Conservation (phyloP, 2,888 invertebrate species). For the Hydraecia micacea region DNA sequence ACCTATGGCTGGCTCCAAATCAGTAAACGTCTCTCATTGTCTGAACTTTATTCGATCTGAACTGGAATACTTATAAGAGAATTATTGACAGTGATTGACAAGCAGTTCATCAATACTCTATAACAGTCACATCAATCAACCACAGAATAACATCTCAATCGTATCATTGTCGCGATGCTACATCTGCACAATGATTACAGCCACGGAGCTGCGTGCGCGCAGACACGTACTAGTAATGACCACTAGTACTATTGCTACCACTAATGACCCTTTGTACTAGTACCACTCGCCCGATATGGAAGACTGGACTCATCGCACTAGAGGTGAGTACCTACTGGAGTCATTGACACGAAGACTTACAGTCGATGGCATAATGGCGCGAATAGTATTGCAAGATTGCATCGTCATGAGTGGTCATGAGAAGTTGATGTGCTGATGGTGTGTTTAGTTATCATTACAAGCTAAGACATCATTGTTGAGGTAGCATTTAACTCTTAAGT, state of each 20-base stretch:
- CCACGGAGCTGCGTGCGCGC: slow-evolving; percentile 28
- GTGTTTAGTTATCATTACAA: neutral
- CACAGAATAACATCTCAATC: slow-evolving; percentile 1
- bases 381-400: slow-evolving; percentile 12
- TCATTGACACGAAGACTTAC: slow-evolving; percentile 36
- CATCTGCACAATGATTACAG: slow-evolving; percentile 21
- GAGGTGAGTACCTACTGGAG: neutral
- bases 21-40: neutral
- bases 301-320: slow-evolving; percentile 11
- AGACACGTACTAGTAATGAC: slow-evolving; percentile 30
- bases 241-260: slow-evolving; percentile 16
- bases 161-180: neutral
- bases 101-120: slow-evolving; percentile 5
- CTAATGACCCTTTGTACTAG: slow-evolving; percentile 51
- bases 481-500: neutral
- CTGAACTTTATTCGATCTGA: neutral
- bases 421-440: neutral
- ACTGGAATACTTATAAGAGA: neutral
- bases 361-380: neutral
- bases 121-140: neutral
- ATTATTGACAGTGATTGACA: neutral
- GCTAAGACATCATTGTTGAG: slow-evolving; percentile 6
- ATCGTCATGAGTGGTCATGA: slow-evolving; percentile 9
- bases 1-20: too few species aligned
- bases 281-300: slow-evolving; percentile 23